Conservation (phyloP, 1,140 invertebrate species). For the Nasonia giraulti region DNA sequence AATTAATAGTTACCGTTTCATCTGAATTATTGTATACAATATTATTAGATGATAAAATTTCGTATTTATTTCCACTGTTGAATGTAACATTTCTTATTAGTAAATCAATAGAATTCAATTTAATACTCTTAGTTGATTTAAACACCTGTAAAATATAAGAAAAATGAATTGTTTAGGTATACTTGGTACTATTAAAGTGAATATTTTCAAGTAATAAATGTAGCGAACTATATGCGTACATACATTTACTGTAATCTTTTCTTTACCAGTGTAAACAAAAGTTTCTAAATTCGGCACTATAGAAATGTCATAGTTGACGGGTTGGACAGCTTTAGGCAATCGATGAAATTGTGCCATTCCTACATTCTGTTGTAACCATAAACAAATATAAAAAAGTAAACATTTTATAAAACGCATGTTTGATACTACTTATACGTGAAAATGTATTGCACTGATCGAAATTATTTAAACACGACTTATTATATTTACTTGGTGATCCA, state of each 20-base stretch:
- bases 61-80: conserved; percentile 59
- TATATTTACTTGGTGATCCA: not conserved
- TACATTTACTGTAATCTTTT: conserved; percentile 87
- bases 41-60: conserved; percentile 65
- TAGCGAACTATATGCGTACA: conserved; percentile 61
- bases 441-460: not conserved
- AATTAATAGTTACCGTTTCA: conserved; percentile 83
- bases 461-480: not conserved
- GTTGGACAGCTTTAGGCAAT: conserved; percentile 84
- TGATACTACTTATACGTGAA: not conserved
- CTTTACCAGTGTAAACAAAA: conserved; percentile 88
- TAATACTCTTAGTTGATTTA: conserved; percentile 80
- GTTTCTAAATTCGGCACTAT: conserved; percentile 87
- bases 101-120: conserved; percentile 87
- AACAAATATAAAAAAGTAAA: not conserved
- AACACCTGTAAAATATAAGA: conserved; percentile 78
- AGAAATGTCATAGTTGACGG: conserved; percentile 87
- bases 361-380: conserved; percentile 1
- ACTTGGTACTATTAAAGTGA: not conserved
- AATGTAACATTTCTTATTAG: conserved; percentile 78
- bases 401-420: not conserved
- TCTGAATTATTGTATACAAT: conserved; percentile 77
- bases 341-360: conserved; percentile 79
- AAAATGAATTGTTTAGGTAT: not conserved
- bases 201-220: not conserved